Evolutionary conservation across 2,113 vertebrate species (phyloP).

Genomic region (Tapirus terrestris): DNA sequence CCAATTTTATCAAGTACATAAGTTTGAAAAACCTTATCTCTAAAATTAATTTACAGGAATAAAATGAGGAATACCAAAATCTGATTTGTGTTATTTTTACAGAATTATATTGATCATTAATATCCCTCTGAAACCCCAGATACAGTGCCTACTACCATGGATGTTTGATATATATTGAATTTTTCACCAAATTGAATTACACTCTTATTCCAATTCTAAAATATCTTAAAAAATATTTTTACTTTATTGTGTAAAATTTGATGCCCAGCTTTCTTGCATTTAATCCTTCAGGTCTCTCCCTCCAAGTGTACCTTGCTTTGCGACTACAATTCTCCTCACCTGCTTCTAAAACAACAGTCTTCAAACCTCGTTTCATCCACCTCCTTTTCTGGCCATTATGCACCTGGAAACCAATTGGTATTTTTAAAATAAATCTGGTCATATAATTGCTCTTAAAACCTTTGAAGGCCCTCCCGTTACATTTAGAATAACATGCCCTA

Average conservation of each 20-base stretch:
- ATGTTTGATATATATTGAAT: background rate
- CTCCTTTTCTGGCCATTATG: background rate
- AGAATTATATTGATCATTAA: background rate
- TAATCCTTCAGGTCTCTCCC: background rate
- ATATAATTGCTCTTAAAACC: background rate
- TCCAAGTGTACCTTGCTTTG: background rate
- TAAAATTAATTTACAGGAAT: constrained; percentile 22
- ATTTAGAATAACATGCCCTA: background rate
- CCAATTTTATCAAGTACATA: background rate
- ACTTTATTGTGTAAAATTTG: background rate
- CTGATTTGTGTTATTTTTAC: background rate
- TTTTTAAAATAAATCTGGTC: background rate
- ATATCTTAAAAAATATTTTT: background rate
- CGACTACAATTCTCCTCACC: too few relatives aligned
- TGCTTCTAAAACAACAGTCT: background rate
- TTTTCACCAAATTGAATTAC: background rate
- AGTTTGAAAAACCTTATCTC: background rate
- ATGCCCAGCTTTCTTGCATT: background rate
- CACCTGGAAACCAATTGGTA: background rate
- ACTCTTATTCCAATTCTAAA: background rate
- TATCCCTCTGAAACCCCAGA: background rate
- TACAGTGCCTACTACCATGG: background rate
- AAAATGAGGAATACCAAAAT: background rate
- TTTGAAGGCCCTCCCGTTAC: background rate
- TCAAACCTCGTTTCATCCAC: background rate